These are phyloP conservation scores for Erynnis tages DNA, from an alignment of 2,888 invertebrate species.

Conservation along the genomic window DNA sequence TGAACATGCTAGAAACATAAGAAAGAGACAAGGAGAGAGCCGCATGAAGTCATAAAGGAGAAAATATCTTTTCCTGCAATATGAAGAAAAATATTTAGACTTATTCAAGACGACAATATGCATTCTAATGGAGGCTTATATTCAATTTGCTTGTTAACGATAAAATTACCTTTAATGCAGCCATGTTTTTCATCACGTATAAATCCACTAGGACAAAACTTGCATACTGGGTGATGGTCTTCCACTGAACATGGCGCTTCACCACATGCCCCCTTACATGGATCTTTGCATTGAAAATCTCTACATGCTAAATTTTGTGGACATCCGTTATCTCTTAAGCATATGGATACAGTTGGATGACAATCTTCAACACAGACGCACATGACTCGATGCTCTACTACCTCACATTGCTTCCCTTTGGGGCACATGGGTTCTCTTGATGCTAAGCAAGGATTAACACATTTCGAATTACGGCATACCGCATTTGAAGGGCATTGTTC, in stretches of 20 bases:
- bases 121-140: slow-evolving; percentile 56
- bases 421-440: slow-evolving; percentile 86
- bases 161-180: slow-evolving; percentile 96
- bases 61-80: slow-evolving; percentile 80
- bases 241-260: slow-evolving; percentile 96
- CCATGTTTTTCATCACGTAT: slow-evolving; percentile 95
- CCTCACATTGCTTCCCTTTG: slow-evolving; percentile 92
- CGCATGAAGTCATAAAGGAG: slow-evolving; percentile 75
- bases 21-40: slow-evolving; percentile 70
- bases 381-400: slow-evolving; percentile 91
- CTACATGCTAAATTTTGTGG: slow-evolving; percentile 92
- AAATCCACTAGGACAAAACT: slow-evolving; percentile 97
- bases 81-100: slow-evolving; percentile 78
- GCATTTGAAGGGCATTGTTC: slow-evolving; percentile 93
- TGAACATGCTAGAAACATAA: slow-evolving; percentile 73
- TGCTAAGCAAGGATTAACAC: slow-evolving; percentile 92
- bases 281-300: slow-evolving; percentile 94
- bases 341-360: slow-evolving; percentile 92
- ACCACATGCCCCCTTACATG: slow-evolving; percentile 92
- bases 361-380: slow-evolving; percentile 95
- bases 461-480: slow-evolving; percentile 91
- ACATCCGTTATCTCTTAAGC: slow-evolving; percentile 94
- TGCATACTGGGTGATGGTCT: slow-evolving; percentile 97
- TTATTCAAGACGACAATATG: slow-evolving; percentile 64
- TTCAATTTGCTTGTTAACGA: slow-evolving; percentile 48